These are phyloP conservation scores for Polyodon spathula DNA, from an alignment of 2,113 vertebrate genomes.

Conservation along the genomic window DNA sequence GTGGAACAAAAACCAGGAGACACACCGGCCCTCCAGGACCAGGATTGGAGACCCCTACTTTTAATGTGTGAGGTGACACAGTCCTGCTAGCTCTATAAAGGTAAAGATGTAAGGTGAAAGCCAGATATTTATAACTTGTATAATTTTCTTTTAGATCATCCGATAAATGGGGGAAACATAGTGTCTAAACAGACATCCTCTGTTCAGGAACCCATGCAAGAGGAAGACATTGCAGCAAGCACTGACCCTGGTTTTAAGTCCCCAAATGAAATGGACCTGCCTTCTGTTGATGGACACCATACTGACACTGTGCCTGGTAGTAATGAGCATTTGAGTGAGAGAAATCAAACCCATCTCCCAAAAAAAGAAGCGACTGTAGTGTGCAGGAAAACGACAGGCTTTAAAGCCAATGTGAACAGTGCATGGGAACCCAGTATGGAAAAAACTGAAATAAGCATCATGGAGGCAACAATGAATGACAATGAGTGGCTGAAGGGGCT, in stretches of 20 bases:
- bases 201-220: background rate
- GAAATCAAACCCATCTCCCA: background rate
- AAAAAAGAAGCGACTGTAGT: too few species aligned
- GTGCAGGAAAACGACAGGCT: background rate
- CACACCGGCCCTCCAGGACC: too few species aligned
- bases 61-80: too few species aligned
- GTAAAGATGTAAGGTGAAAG: too few species aligned
- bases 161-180: background rate
- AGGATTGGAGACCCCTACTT: too few species aligned
- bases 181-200: background rate
- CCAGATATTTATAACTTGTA: too few species aligned
- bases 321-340: background rate
- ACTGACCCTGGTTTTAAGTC: background rate
- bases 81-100: too few species aligned
- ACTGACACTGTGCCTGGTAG: background rate
- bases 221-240: background rate
- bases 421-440: slow-evolving; percentile 32
- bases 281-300: background rate
- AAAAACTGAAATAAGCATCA: slow-evolving; percentile 37
- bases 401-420: background rate
- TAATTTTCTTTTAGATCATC: too few species aligned
- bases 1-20: too few species aligned
- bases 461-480: slow-evolving; percentile 41
- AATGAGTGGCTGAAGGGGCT: slow-evolving; percentile 4
- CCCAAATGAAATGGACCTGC: background rate